Evolutionary conservation across 92 coral and sea anemone genomes (phyloP), one percentile per base, ranked within the genome.

Genomic region (Isaurus tuberculatus): DNA sequence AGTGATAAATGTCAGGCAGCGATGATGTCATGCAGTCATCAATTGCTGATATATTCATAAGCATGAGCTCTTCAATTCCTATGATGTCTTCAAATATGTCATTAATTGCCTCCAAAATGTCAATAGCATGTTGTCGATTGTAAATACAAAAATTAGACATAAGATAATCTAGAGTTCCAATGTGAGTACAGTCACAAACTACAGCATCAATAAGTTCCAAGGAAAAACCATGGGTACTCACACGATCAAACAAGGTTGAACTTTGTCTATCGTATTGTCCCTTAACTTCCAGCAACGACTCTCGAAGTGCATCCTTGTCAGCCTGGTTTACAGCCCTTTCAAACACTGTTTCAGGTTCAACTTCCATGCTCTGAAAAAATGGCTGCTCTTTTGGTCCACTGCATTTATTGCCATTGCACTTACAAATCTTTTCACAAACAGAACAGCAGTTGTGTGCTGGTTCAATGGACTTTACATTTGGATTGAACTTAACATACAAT

Each of bases 11-110:
- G 49, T 69, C 53, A 29, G 49, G 49, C 11, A 69, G 49, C 19
- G 49, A 33, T 33, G 74, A 33, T 29, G 74, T 33, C 44, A 34
- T 33, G 51, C 48, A 33, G 33, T 69, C 74, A 29, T n/a, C 48
- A 69, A 5, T 51, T 26, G 48, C 49, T 69, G 74, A 34, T n/a
- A 40, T 32, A 69, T 69, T 69, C 44, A 69, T 69, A 33, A 42
- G 57, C 77, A 71, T 71, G 46, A 85, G 51, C 40, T 85, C 88
- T 15, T 75, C 88, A 10, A 65, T 58, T 25, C 78, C 55, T 42
- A 65, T 58, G 19, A 85, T 66, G 61, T 85, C 88, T 80, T 85
- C 88, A 66, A 85, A 85, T n/a, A 77, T 77, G 51, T 85, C 88
- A 65, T 85, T 65, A 17, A 85, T 64, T 17, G 72, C 33, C 69